Conservation (phyloP, 2,888 invertebrate species). For the Dasypogon diadema region DNA sequence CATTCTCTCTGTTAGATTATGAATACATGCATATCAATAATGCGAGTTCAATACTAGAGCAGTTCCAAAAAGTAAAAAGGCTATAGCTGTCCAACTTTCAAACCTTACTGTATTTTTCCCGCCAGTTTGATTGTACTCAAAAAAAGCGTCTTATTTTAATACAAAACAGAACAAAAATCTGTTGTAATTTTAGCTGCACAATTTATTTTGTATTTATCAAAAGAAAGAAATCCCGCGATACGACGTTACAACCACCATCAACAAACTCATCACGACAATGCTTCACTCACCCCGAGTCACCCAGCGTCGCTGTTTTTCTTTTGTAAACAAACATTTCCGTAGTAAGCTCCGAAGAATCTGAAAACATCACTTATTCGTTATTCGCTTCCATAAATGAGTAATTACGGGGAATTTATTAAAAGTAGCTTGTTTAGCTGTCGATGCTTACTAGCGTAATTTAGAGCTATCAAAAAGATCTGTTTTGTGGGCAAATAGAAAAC, state of each 20-base stretch:
- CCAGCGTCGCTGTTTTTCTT: neutral
- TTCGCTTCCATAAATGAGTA: slow-evolving; percentile 32
- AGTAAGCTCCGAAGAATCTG: slow-evolving; percentile 18
- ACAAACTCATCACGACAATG: neutral
- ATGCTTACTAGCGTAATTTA: neutral
- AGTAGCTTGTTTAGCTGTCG: neutral
- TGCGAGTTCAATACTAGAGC: too few relatives aligned
- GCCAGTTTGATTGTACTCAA: too few relatives aligned
- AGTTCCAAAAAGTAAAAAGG: too few relatives aligned
- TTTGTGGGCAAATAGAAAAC: neutral
- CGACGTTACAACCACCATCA: neutral
- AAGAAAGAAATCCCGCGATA: neutral
- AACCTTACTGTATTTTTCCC: too few relatives aligned
- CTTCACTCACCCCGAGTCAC: too few relatives aligned
- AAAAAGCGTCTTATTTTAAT: neutral
- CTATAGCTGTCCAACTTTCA: too few relatives aligned
- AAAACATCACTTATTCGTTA: too few relatives aligned
- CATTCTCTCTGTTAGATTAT: too few relatives aligned
- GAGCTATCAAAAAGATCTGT: neutral
- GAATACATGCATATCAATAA: too few relatives aligned
- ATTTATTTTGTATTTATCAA: neutral
- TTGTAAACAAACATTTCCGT: slow-evolving; percentile 28
- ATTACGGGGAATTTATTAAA: slow-evolving; percentile 18
- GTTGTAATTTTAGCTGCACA: neutral
- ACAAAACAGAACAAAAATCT: neutral